phyloP scores from a whole-genome alignment of 2,888 invertebrate species.

The Agrotis exclamationis region DNA sequence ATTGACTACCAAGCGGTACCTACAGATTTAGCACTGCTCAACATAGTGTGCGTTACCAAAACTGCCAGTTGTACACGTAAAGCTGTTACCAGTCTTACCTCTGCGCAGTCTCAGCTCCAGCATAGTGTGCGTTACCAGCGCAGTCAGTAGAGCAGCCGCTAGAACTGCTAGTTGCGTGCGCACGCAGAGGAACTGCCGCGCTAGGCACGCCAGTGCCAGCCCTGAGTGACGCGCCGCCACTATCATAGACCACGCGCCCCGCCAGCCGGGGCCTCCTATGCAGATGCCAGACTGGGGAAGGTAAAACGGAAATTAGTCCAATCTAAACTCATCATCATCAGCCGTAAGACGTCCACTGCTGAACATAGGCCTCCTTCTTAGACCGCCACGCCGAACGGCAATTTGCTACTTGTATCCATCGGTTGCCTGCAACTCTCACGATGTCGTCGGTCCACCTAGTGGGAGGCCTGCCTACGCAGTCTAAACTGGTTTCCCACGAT shows the following conservation, averaged over 20 bases:
- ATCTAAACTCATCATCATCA: too few species aligned
- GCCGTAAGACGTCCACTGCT: too few species aligned
- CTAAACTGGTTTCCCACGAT: background rate
- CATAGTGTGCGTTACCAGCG: conserved; percentile 81
- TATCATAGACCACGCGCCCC: conserved; percentile 90
- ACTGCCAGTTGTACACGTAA: too few species aligned
- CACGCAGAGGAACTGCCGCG: conserved; percentile 92
- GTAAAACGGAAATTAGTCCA: background rate
- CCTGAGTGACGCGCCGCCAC: conserved; percentile 88
- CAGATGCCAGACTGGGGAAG: conserved; percentile 79
- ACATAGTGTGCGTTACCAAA: too few species aligned
- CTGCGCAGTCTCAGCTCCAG: conserved; percentile 78
- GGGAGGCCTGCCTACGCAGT: too few species aligned
- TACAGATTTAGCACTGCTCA: too few species aligned
- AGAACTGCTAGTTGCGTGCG: conserved; percentile 85
- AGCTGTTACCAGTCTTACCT: conserved; percentile 58
- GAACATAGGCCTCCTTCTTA: too few species aligned
- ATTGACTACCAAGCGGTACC: too few species aligned
- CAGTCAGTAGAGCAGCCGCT: conserved; percentile 83
- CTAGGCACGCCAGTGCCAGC: conserved; percentile 92
- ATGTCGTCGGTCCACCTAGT: too few species aligned
- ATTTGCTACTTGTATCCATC: too few species aligned
- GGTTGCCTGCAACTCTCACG: too few species aligned
- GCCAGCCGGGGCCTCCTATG: conserved; percentile 90
- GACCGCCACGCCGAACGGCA: too few species aligned